Base-by-base conservation (phyloP, 1,140 invertebrate genomes). In the Acyrthosiphon pisum region DNA sequence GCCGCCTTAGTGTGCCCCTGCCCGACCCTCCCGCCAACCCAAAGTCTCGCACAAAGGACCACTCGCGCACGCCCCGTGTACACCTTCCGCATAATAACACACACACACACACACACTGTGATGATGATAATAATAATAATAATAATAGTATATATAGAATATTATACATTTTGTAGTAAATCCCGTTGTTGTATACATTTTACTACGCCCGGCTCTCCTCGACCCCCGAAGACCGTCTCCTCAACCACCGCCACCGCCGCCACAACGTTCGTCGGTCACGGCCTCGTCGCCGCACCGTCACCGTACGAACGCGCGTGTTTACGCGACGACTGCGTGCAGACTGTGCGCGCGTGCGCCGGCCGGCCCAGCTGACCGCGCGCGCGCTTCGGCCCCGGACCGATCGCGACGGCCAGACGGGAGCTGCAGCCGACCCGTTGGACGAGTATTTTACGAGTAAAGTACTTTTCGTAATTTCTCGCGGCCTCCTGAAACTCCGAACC, bases 181-280 rank as follows among this genome's bases (percentile, higher is more conserved):
- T 93, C 91, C 81, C 91, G 91, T 84, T 83, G 60, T 91, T 50
- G 91, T 93, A 83, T 93, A 86, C 60, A 84, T 93, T 93, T 93
- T 93, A 93, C 91, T 92, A 93, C 81, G 91, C 81, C 91, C 91
- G 81, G 37, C 68, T 37, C n/a, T 14, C 35, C 48, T 46, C 90
- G 46, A 26, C 90, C 11, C 48, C 46, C 44, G 46, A 30, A 18
- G 11, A 35, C 46, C 35, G 56, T 60, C 41, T 41, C 41, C 41
- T 41, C 60, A 14, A 50, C 48, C 50, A 76, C n/a, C 60, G 3
- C 11, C 9, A 0, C 26, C 56, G 0, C 60, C 30, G 60, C 30
- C 60, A 8, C 30, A 4, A 14, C 87, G 30, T 4, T 26, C 88
- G 37, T 90, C 89, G 89, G 89, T 90, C 89, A 90, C 37, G 89